Base-by-base conservation (phyloP, 2,888 invertebrate species). In the Ctena decussata region DNA sequence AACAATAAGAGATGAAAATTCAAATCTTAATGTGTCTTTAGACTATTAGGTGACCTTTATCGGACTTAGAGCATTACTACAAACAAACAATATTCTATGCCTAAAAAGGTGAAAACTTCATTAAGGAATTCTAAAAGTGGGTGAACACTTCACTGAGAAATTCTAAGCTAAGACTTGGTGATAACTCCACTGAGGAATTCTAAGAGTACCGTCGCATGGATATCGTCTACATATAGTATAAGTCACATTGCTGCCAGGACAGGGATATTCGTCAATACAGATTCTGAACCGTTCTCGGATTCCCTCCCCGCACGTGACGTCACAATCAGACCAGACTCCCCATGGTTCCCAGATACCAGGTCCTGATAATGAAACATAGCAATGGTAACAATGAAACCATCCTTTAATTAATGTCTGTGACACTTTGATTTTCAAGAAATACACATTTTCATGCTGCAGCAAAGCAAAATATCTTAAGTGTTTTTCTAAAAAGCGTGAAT, bases 291-390 rank as follows among this genome's bases (percentile, higher is more conserved):
- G 81, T 37, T 60, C 49, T 53, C 87, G 87, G 30, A 60, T 73
- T 12, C 90, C 90, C 37, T 84, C 87, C 30, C 91, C 91, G 76
- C 91, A 91, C 21, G 87, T 89, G 84, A 84, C 83, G 69, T 79
- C 80, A 89, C 90, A 90, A 41, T 70, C 80, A 44, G 71, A 78
- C 91, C 91, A 91, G 5, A 30, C 77, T 21, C 76, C 81, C 91
- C 91, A 91, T 3, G 77, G 76, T 41, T 73, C 77, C 85, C 87
- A 89, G 1, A 80, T 73, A 46, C 90, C 91, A 53, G 82, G 82
- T 27, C 89, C 89, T 91, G 75, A 60, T 53, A 84, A 82, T 72
- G 74, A 82, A 70, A 77, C 41, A 46, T 77, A 73, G 77, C 72
- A 82, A 77, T 35, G 15, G 21, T 1, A 6, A 65, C 35, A 12